Evolutionary conservation across 2,797 vertebrate genomes (phyloP).

Genomic region (Tokudaia muenninki): DNA sequence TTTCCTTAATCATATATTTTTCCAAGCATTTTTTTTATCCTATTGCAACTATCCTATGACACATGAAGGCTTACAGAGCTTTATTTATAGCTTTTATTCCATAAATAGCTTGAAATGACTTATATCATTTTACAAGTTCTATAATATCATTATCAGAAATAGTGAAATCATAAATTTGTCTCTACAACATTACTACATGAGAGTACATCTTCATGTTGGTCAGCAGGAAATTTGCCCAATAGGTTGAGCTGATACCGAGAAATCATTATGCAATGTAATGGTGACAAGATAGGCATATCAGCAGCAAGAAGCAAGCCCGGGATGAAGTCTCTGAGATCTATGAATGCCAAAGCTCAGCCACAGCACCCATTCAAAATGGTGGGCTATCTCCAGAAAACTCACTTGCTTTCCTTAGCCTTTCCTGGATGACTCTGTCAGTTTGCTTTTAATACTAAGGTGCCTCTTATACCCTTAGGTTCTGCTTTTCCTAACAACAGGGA

Average conservation of each 20-base stretch:
- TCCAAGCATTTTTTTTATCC: no score
- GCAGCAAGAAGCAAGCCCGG: neutral
- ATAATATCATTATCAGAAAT: no score
- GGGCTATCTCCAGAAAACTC: neutral
- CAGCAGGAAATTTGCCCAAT: neutral
- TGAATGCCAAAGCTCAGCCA: neutral
- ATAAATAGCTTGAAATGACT: no score
- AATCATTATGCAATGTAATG: neutral
- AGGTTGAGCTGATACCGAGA: neutral
- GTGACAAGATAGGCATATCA: neutral
- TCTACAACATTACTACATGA: neutral
- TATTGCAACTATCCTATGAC: no score
- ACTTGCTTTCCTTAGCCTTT: neutral
- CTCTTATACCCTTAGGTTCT: neutral
- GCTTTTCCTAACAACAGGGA: neutral
- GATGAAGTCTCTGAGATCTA: no score
- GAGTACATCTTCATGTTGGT: neutral
- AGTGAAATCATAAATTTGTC: no score
- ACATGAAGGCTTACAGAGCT: no score
- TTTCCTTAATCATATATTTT: no score
- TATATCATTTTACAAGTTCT: no score
- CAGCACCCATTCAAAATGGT: neutral
- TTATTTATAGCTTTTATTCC: no score
- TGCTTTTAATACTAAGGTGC: neutral
- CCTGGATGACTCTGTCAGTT: neutral